Evolutionary conservation across 2,797 vertebrate genomes (phyloP).

Genomic region (Rhynchonycteris naso): DNA sequence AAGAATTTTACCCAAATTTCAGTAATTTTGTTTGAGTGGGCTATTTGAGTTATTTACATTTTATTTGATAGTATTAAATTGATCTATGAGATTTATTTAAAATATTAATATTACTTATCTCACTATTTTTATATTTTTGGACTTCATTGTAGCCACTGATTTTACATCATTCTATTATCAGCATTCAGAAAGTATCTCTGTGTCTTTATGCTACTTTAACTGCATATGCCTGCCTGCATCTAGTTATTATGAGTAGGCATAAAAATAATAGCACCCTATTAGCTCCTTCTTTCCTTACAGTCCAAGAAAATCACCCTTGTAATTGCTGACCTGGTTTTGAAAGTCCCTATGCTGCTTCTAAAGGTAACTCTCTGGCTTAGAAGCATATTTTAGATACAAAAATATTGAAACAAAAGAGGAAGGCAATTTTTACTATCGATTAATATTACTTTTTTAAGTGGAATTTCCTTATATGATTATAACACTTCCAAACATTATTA

Average conservation of each 20-base stretch:
- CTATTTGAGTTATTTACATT: not conserved
- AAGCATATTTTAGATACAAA: conserved; percentile 21
- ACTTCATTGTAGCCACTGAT: not conserved
- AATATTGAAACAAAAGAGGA: conserved; percentile 6
- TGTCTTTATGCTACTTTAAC: not conserved
- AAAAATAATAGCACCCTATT: conserved; percentile 68
- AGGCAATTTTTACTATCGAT: not conserved
- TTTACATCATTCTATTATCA: not conserved
- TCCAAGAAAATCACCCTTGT: conserved; percentile 64
- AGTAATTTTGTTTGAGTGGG: not conserved
- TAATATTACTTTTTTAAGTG: not conserved
- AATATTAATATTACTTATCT: not conserved
- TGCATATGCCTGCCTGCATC: not conserved
- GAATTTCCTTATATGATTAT: not conserved
- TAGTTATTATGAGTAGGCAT: conserved; percentile 42
- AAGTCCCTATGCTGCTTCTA: conserved; percentile 57
- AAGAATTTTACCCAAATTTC: not conserved
- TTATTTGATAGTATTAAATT: not conserved
- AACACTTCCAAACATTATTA: not conserved
- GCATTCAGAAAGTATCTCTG: not conserved
- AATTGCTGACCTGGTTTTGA: conserved; percentile 68
- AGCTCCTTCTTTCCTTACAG: conserved; percentile 69
- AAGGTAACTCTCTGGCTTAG: conserved; percentile 41
- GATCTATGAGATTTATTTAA: not conserved
- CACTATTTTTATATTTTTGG: not conserved